phyloP scores from a whole-genome alignment of 2,113 vertebrate species.

The Alethe castanea region DNA sequence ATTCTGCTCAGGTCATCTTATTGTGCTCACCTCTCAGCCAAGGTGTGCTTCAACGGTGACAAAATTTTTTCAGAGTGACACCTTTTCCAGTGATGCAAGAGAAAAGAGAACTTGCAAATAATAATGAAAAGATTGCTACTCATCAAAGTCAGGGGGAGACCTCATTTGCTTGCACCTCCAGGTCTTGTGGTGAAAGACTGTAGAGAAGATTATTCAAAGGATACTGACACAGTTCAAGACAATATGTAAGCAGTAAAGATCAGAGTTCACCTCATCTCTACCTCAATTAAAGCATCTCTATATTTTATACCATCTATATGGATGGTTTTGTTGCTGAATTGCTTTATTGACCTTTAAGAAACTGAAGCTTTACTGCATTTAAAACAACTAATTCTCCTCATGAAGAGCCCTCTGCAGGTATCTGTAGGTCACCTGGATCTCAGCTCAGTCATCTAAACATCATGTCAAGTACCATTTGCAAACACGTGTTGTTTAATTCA shows the following conservation, averaged over 20 bases:
- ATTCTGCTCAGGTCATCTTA: not conserved
- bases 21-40: not conserved
- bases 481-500: not conserved
- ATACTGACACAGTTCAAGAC: not conserved
- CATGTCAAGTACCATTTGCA: not conserved
- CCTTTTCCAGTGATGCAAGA: not conserved
- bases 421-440: not conserved
- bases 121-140: not conserved
- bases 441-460: not conserved
- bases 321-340: not conserved
- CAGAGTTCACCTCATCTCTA: not conserved
- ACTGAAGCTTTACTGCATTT: not conserved
- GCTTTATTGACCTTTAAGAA: not conserved
- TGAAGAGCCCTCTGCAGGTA: not conserved
- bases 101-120: conserved; percentile 21
- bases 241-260: not conserved
- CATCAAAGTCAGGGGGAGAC: not conserved
- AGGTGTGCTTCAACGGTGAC: not conserved
- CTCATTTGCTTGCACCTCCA: not conserved
- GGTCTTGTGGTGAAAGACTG: not conserved
- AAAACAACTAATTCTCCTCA: not conserved
- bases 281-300: not conserved
- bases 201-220: not conserved
- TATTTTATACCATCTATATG: not conserved
- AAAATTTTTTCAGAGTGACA: not conserved